Conservation (phyloP, 2,113 vertebrate genomes). For the Chroicocephalus ridibundus region DNA sequence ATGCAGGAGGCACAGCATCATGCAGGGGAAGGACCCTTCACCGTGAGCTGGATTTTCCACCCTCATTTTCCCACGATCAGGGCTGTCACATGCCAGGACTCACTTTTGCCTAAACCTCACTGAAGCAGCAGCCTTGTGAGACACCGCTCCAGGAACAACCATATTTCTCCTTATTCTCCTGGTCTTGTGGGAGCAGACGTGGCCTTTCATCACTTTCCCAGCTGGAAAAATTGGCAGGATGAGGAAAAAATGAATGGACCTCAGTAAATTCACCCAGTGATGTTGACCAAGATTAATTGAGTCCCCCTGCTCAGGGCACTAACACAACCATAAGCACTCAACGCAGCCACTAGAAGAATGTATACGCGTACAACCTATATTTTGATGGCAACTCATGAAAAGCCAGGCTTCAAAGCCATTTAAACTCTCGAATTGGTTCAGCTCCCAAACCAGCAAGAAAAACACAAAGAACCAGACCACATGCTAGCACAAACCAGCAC, state of each 20-base stretch:
- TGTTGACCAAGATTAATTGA: background rate
- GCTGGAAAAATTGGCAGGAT: background rate
- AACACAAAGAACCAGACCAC: background rate
- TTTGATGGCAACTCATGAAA: background rate
- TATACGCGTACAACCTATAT: fast-evolving
- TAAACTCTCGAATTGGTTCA: background rate
- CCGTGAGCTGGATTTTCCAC: background rate
- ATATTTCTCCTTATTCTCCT: background rate
- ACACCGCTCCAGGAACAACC: background rate
- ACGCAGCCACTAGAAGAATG: background rate
- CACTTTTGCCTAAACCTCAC: background rate
- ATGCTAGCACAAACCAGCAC: background rate
- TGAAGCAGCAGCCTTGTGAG: background rate
- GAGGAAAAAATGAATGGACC: background rate
- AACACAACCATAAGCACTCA: background rate
- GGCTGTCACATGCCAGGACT: background rate
- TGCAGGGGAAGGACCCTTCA: background rate
- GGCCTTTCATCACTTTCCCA: background rate
- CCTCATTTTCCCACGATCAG: background rate
- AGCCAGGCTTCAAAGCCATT: background rate
- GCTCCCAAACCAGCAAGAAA: background rate
- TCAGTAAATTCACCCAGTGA: background rate
- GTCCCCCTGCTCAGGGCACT: background rate
- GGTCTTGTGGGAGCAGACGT: background rate
- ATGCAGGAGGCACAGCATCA: background rate